phyloP scores from a whole-genome alignment of 2,888 invertebrate species.

The Pardosa pseudoannulata region DNA sequence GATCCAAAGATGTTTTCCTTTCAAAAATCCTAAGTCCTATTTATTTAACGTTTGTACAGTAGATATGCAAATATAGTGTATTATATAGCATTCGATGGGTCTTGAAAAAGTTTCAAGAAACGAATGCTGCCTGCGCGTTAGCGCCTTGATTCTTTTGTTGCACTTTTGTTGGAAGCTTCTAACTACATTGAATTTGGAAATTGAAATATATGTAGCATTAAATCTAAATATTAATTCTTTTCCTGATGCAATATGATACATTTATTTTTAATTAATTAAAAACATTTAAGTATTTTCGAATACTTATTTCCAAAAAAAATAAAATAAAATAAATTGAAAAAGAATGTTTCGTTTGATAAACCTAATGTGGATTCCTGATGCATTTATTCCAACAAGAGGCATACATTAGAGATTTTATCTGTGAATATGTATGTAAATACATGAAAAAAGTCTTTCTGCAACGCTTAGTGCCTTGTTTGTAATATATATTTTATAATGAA shows the following conservation, averaged over 20 bases:
- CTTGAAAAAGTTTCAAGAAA: neutral
- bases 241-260: too few relatives aligned
- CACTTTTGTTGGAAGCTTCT: neutral
- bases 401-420: constrained; percentile 21
- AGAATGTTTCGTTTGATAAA: too few relatives aligned
- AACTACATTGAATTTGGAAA: too few relatives aligned
- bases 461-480: constrained; percentile 67
- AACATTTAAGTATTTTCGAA: too few relatives aligned
- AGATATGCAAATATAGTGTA: constrained; percentile 10
- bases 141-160: neutral
- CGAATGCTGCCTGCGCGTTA: neutral
- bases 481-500: constrained; percentile 54
- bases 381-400: too few relatives aligned
- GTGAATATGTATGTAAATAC: constrained; percentile 57
- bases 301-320: too few relatives aligned
- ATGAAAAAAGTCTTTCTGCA: constrained; percentile 51
- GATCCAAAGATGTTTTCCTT: constrained; percentile 54
- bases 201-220: too few relatives aligned
- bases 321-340: too few relatives aligned
- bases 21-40: constrained; percentile 57
- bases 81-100: neutral
- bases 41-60: constrained; percentile 63
- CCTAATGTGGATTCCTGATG: too few relatives aligned
- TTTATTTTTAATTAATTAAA: too few relatives aligned
- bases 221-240: too few relatives aligned